Conservation (phyloP, 2,888 invertebrate species). For the Chloroclysta siterata region DNA sequence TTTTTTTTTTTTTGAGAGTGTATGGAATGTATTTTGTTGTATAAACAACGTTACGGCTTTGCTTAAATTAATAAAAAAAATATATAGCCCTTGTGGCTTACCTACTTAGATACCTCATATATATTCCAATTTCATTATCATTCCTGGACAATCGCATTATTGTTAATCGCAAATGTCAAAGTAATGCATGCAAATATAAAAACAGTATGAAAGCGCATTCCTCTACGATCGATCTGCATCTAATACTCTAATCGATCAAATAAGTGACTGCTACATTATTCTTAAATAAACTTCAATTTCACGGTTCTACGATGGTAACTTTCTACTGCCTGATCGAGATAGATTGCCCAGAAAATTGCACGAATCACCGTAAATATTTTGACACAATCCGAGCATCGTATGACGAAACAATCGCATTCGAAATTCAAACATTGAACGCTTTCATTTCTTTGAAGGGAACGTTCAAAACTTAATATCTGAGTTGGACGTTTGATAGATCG, state of each 20-base stretch:
- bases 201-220: conserved; percentile 28
- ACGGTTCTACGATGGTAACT: conserved; percentile 64
- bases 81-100: no score
- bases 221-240: conserved; percentile 33
- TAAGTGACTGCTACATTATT: conserved; percentile 44
- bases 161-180: background rate
- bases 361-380: conserved; percentile 80
- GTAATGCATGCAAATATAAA: background rate
- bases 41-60: no score
- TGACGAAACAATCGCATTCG: conserved; percentile 79
- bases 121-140: no score
- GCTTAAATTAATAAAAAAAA: no score
- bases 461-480: conserved; percentile 69
- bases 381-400: conserved; percentile 75
- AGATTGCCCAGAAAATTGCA: conserved; percentile 78
- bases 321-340: conserved; percentile 65
- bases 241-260: conserved; percentile 44
- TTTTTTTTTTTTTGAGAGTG: no score
- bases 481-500: conserved; percentile 78
- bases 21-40: no score
- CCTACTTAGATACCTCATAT: no score
- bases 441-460: conserved; percentile 46
- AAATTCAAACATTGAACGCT: conserved; percentile 47
- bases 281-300: conserved; percentile 76
- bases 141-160: background rate